phyloP scores from a whole-genome alignment of 2,797 vertebrate species.

The Xenentodon cancila region DNA sequence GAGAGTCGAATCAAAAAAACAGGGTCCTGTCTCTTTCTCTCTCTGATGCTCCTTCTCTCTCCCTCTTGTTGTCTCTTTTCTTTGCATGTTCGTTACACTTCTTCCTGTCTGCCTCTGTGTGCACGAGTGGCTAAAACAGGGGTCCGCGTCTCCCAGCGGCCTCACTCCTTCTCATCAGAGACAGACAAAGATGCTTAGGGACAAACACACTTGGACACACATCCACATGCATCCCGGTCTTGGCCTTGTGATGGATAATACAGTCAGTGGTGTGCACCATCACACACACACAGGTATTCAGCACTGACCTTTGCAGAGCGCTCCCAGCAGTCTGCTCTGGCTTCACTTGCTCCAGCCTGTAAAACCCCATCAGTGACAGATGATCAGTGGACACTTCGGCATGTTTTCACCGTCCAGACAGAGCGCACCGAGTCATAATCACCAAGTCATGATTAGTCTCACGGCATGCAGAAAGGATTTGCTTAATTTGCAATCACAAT shows the following conservation, averaged over 20 bases:
- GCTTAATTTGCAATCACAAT: slow-evolving; percentile 22
- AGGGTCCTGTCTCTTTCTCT: slow-evolving; percentile 59
- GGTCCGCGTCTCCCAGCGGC: slow-evolving; percentile 64
- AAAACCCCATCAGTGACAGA: slow-evolving; percentile 70
- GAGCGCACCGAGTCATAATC: slow-evolving; percentile 19
- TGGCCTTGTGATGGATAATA: slow-evolving; percentile 81
- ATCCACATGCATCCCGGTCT: slow-evolving; percentile 52
- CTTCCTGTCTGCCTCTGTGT: slow-evolving; percentile 20
- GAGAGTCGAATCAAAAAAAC: slow-evolving; percentile 72
- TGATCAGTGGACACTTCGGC: slow-evolving; percentile 63
- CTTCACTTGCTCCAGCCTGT: slow-evolving; percentile 66
- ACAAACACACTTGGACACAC: slow-evolving; percentile 51
- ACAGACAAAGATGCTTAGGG: slow-evolving; percentile 76
- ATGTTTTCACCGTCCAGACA: slow-evolving; percentile 44
- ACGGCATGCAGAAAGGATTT: slow-evolving; percentile 14
- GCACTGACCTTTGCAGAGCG: slow-evolving; percentile 76
- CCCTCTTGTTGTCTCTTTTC: slow-evolving; percentile 69
- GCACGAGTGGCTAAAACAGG: slow-evolving; percentile 32
- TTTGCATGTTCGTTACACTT: slow-evolving; percentile 48
- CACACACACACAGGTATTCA: slow-evolving; percentile 83
- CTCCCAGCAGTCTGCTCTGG: slow-evolving; percentile 74
- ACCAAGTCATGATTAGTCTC: slow-evolving; percentile 36
- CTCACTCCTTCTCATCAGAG: slow-evolving; percentile 63
- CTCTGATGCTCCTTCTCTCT: slow-evolving; percentile 61
- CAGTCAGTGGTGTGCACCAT: slow-evolving; percentile 86